These are phyloP conservation scores for Rhinichthys klamathensis DNA, from an alignment of 2,113 vertebrate species.

Conservation along the genomic window DNA sequence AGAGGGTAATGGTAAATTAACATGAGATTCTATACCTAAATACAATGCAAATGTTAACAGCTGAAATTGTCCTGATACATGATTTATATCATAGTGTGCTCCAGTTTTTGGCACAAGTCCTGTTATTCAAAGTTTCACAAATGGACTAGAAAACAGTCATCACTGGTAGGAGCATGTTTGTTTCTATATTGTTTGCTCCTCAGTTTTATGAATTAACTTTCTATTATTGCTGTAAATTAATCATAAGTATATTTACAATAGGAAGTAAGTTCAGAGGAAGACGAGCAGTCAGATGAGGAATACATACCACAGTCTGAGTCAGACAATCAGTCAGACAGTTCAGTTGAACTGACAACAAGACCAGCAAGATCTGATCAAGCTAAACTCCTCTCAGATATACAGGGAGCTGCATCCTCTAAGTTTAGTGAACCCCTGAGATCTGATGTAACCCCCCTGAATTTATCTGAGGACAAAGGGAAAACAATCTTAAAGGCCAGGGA, in stretches of 20 bases:
- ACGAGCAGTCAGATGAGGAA: constrained; percentile 48
- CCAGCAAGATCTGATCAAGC: neutral
- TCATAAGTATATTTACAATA: constrained; percentile 35
- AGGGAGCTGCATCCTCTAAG: neutral
- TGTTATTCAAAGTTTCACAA: constrained; percentile 18
- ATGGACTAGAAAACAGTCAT: neutral
- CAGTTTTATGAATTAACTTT: neutral
- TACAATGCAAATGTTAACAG: neutral
- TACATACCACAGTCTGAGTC: constrained; percentile 45
- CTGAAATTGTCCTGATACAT: neutral
- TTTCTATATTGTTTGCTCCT: neutral
- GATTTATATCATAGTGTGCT: constrained; percentile 32
- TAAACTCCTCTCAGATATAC: constrained; percentile 12
- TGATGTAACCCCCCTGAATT: neutral
- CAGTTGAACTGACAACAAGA: too few species aligned
- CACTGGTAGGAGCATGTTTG: constrained; percentile 1
- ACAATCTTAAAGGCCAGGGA: neutral
- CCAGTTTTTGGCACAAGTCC: constrained; percentile 44
- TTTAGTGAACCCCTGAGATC: neutral
- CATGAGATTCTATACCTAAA: too few species aligned
- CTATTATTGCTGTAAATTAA: neutral
- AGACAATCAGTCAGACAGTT: constrained; percentile 36
- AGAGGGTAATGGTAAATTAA: too few species aligned
- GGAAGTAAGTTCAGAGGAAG: constrained; percentile 39
- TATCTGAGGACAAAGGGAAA: neutral